Evolutionary conservation across 2,113 vertebrate genomes (phyloP), one percentile per base, ranked within the genome.

Genomic region (Aphelocoma coerulescens): DNA sequence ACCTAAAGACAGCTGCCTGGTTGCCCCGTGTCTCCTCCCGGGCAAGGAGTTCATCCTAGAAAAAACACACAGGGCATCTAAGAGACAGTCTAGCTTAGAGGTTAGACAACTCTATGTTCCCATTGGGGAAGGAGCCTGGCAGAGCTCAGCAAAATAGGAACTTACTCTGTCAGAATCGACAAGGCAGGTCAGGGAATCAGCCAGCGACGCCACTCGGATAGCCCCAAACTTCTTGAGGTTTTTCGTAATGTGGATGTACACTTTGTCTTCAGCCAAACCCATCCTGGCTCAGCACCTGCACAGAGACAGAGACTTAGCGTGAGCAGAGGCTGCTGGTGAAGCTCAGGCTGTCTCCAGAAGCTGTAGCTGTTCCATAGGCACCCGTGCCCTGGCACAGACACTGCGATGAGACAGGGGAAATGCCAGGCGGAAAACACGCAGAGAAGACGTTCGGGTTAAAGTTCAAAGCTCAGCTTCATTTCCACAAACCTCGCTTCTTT

Each of bases 201-300:
- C 88, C 91, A 97, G 75, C 0, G 96, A 93, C 0, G 92, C 46
- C 75, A 97, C 96, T 5, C 35, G 95, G 67, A 97, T 97, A 51
- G 84, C 49, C 26, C 9, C 37, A 4, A 97, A 97, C 4, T 49
- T 52, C 54, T 1, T 49, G n/a, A 97, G 55, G 67, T 97, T 95
- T 26, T 6, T 69, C 2, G 84, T 16, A 16, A 96, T 96, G 37
- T 97, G 55, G 3, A 6, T 4, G 4, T 94, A 97, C 44, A 95
- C 95, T 69, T 88, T 83, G 6, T 97, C 95, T 30, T 97, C 96
- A 1, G 94, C 94, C 6, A 97, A 91, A 35, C 96, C 96, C 96
- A 97, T 97, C 37, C 8, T 68, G 82, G 22, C 71, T 89, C 90
- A 79, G 71, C 39, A 30, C 57, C 90, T 95, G 78, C 26, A 4